Evolutionary conservation across 2,888 invertebrate genomes (phyloP), one percentile per base, ranked within the genome.

Genomic region (Leptopilina syphax): DNA sequence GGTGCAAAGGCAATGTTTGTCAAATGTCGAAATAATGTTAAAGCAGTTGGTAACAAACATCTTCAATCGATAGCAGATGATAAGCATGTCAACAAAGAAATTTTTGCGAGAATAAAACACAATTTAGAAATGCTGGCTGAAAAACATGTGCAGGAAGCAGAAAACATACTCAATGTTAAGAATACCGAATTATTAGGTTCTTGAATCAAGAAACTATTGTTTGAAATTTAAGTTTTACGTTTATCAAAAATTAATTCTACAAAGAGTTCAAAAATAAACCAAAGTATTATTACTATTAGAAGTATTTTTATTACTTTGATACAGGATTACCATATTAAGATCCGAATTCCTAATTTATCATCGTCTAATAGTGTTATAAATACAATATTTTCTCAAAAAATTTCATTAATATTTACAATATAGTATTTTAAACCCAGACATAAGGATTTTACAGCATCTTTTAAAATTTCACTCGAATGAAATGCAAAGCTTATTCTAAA

Each of bases 1-100:
- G 97, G 95, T 93, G 98, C 98, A 0, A 98, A 97, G 92, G 93
- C 93, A 0, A 88, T 97, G 77, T 97, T 95, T 89, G 94, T 96
- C 4, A 96, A 96, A 91, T 96, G 96, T 84, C 95, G 96, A 88
- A 96, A 96, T 90, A 92, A 93, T 9, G 93, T 98, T 77, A 95
- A 95, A 90, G 95, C 96, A 82, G 93, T 96, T 0, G 96, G 97
- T 89, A 96, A 95, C 88, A 95, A 95, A 83, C 94, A 94, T 80
- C 91, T 96, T 0, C 96, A 95, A 87, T 95, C 94, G 86, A 90
- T 96, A 0, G 97, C 96, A 88, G 95, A 94, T 84, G 94, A 96
- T 83, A 93, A 94, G 34, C 94, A 94, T 50, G 91, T 96, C 9
- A 95, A 96, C 0, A 94, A 95, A 89, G 98, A 98, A 92, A 89